A percentile compares a stretch with the other conserved stretches of the same genome.
phyloP scores from a whole-genome alignment of 2,797 vertebrate genomes.

The Phalloptychus januarius region DNA sequence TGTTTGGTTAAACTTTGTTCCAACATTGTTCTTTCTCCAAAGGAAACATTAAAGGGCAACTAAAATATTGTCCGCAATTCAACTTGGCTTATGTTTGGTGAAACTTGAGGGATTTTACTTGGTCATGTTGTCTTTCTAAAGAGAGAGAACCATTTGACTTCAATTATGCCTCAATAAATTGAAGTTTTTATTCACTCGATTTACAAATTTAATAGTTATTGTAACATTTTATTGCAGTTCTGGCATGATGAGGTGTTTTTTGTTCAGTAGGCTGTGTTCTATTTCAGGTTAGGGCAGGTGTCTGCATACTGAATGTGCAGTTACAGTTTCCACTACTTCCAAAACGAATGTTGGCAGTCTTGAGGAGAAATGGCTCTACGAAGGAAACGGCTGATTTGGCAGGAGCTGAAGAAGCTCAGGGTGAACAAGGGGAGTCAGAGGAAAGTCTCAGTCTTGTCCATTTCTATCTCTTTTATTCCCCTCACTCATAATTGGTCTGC shows the following conservation, averaged over 20 bases:
- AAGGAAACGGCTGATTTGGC: slow-evolving; percentile 13
- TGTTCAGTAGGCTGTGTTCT: neutral
- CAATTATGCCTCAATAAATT: slow-evolving; percentile 4
- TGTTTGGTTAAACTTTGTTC: neutral
- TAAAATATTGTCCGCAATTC: too few relatives aligned
- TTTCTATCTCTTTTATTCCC: slow-evolving; percentile 14
- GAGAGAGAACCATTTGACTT: slow-evolving; percentile 5
- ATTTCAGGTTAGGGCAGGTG: slow-evolving; percentile 14
- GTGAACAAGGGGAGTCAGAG: slow-evolving; percentile 27
- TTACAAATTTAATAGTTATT: slow-evolving; percentile 2
- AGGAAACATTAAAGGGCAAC: too few relatives aligned
- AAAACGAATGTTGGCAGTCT: slow-evolving; percentile 23
- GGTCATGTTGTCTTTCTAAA: neutral
- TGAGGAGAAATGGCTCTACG: slow-evolving; percentile 22
- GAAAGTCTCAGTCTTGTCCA: slow-evolving; percentile 20
- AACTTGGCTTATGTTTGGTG: too few relatives aligned
- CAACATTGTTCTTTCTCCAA: too few relatives aligned
- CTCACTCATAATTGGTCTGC: slow-evolving; percentile 33
- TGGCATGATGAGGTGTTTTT: neutral
- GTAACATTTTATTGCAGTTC: slow-evolving; percentile 15
- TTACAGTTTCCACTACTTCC: slow-evolving; percentile 38
- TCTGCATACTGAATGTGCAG: slow-evolving; percentile 13
- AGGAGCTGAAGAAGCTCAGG: neutral
- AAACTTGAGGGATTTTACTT: slow-evolving; percentile 4
- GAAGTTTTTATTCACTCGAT: slow-evolving; percentile 11